Conservation (phyloP, 2,888 invertebrate genomes). For the Oscheius onirici region DNA sequence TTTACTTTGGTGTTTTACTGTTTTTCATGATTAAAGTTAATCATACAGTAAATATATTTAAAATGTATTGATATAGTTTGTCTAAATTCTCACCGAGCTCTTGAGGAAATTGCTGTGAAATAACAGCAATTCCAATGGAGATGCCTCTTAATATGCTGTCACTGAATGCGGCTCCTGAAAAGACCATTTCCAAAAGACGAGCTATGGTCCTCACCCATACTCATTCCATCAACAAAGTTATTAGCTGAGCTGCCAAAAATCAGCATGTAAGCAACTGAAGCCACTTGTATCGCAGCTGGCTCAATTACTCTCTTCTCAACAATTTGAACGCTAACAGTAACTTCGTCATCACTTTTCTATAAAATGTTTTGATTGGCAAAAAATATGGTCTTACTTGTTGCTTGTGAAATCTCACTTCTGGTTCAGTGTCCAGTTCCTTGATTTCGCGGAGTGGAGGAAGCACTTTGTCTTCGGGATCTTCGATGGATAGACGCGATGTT, state of each 20-base stretch:
- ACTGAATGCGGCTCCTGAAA: conserved; percentile 64
- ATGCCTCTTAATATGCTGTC: conserved; percentile 65
- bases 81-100: conserved; percentile 56
- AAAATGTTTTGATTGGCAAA: background rate
- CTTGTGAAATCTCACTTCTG: conserved; percentile 7
- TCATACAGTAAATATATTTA: too few relatives aligned
- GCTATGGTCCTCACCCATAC: conserved; percentile 49
- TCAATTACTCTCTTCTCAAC: conserved; percentile 64
- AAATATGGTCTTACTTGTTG: background rate
- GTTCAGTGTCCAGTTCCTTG: background rate
- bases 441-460: background rate
- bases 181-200: background rate
- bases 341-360: conserved; percentile 34
- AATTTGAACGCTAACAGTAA: conserved; percentile 56
- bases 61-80: too few relatives aligned
- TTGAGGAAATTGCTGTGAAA: conserved; percentile 70
- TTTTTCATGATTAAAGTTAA: background rate
- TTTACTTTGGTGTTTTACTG: too few relatives aligned
- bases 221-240: conserved; percentile 70
- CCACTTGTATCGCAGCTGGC: conserved; percentile 58
- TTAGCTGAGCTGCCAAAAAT: conserved; percentile 67
- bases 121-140: conserved; percentile 65
- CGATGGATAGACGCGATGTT: conserved; percentile 33
- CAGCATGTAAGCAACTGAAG: conserved; percentile 69
- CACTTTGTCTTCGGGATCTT: conserved; percentile 6